Evolutionary conservation across 2,888 invertebrate genomes (phyloP).

Genomic region (Chymomyza fuscimana): DNA sequence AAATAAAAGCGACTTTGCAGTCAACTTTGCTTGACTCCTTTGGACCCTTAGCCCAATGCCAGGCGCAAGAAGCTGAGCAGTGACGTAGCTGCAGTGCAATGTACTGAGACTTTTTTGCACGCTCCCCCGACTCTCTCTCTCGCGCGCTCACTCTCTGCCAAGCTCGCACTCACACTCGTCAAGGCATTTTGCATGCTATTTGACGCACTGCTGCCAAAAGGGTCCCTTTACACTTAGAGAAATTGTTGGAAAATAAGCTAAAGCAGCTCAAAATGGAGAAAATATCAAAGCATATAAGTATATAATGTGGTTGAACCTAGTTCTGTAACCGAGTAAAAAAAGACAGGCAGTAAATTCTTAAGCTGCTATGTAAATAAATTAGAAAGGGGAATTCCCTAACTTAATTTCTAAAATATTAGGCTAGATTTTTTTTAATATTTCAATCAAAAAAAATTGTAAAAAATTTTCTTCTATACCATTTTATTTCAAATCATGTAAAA

Average conservation of each 20-base stretch:
- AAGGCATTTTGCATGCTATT: conserved; percentile 21
- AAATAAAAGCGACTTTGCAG: conserved; percentile 65
- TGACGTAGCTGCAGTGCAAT: conserved; percentile 51
- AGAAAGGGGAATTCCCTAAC: too few relatives aligned
- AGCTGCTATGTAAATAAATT: too few relatives aligned
- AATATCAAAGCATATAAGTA: not conserved
- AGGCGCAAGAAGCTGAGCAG: conserved; percentile 70
- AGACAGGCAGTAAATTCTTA: too few relatives aligned
- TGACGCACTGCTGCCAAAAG: conserved; percentile 54
- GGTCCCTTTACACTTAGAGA: conserved; percentile 43
- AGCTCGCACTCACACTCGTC: not conserved
- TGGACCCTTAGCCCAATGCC: conserved; percentile 59
- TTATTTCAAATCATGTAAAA: too few relatives aligned
- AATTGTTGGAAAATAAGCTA: not conserved
- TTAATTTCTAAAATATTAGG: too few relatives aligned
- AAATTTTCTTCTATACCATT: too few relatives aligned
- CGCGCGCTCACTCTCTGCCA: not conserved
- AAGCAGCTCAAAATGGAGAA: not conserved
- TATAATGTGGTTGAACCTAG: too few relatives aligned
- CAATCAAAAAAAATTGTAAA: too few relatives aligned
- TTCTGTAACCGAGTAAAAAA: too few relatives aligned
- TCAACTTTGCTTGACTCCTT: conserved; percentile 58
- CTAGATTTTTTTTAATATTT: too few relatives aligned
- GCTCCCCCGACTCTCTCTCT: conserved; percentile 14
- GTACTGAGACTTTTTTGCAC: conserved; percentile 34